A percentile compares a stretch with the other conserved stretches of the same genome.
These are phyloP conservation scores for Epistrophe grossulariae DNA, from an alignment of 2,888 invertebrate genomes.

Conservation along the genomic window DNA sequence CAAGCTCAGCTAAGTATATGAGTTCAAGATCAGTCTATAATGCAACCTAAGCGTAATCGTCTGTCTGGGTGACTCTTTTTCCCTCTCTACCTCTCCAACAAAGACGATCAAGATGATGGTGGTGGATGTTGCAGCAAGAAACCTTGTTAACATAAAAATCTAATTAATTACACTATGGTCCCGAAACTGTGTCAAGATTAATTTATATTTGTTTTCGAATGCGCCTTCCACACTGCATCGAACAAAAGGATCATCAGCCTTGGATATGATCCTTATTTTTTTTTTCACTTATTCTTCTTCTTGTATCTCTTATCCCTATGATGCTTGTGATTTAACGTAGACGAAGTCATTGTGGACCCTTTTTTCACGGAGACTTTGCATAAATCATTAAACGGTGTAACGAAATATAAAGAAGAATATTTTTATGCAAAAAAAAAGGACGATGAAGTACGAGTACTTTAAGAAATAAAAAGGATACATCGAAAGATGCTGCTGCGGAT, in stretches of 20 bases:
- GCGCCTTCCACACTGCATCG: constrained; percentile 78
- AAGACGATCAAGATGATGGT: background rate
- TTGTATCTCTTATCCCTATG: constrained; percentile 11
- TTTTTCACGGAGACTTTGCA: constrained; percentile 55
- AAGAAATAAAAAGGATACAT: constrained; percentile 66
- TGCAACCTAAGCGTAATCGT: background rate
- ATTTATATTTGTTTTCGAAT: constrained; percentile 84
- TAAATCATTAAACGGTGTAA: constrained; percentile 58
- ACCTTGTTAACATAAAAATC: constrained; percentile 75
- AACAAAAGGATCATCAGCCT: constrained; percentile 65
- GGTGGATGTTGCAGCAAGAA: constrained; percentile 26
- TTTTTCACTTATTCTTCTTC: background rate
- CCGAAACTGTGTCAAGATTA: constrained; percentile 82
- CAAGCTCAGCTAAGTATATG: background rate
- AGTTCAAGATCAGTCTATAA: constrained; percentile 2
- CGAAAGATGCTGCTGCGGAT: constrained; percentile 52
- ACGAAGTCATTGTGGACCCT: constrained; percentile 42
- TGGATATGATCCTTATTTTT: constrained; percentile 45
- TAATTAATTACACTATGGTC: constrained; percentile 73
- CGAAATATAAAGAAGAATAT: constrained; percentile 16
- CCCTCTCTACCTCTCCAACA: background rate
- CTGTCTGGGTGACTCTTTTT: constrained; percentile 1
- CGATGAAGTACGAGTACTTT: constrained; percentile 40
- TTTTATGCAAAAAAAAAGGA: constrained; percentile 48
- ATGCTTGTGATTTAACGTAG: constrained; percentile 20